Evolutionary conservation across 2,113 vertebrate species (phyloP).

Genomic region (Equus quagga): DNA sequence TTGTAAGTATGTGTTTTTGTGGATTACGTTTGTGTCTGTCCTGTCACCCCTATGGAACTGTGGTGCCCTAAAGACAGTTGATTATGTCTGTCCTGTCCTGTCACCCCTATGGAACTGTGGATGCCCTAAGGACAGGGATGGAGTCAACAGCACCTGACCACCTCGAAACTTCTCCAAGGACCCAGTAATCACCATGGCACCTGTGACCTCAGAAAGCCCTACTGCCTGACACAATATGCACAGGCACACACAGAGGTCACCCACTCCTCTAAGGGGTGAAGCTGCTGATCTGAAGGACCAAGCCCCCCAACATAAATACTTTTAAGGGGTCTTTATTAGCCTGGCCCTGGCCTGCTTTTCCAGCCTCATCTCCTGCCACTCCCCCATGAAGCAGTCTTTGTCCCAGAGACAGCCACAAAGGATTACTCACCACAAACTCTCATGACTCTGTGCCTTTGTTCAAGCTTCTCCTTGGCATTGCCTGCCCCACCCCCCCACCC

Average conservation of each 20-base stretch:
- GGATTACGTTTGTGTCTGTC: constrained; percentile 32
- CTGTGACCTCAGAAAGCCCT: neutral
- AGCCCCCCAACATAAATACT: neutral
- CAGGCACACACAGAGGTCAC: neutral
- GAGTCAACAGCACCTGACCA: neutral
- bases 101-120: neutral
- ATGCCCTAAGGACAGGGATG: neutral
- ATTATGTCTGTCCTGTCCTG: neutral
- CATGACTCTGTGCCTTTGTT: neutral
- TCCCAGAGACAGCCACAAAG: neutral
- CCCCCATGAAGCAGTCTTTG: neutral
- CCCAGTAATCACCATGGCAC: neutral
- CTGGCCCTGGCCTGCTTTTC: neutral
- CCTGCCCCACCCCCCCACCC: neutral
- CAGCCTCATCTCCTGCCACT: neutral
- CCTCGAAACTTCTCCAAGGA: neutral
- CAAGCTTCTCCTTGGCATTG: neutral
- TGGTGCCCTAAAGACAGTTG: neutral
- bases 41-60: neutral
- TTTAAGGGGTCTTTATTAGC: neutral
- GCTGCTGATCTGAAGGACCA: neutral
- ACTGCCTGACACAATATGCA: neutral
- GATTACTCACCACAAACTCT: neutral
- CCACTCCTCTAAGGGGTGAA: neutral
- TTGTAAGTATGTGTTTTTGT: neutral